Conservation (phyloP, 1,140 invertebrate genomes). For the Augochlora pura region DNA sequence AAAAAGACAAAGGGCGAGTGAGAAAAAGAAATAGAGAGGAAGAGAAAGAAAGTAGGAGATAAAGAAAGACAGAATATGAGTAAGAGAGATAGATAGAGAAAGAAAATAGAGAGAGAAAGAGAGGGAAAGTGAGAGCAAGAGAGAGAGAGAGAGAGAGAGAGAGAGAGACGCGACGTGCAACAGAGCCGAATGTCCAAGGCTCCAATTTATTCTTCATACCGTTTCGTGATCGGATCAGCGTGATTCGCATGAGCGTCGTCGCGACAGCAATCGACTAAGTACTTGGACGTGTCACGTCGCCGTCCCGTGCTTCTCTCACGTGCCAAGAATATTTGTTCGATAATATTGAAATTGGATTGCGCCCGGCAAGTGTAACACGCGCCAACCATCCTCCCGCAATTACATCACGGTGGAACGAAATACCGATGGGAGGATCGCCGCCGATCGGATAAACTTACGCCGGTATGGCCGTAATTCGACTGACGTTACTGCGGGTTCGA, state of each 20-base stretch:
- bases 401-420: constrained; percentile 6
- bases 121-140: too few species aligned
- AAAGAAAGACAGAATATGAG: too few species aligned
- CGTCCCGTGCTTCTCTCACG: background rate
- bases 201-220: background rate
- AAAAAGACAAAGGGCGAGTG: too few species aligned
- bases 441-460: background rate
- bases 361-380: background rate
- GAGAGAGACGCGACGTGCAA: background rate
- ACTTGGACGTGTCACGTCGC: constrained; percentile 2
- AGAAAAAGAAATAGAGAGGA: too few species aligned
- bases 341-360: constrained; percentile 16
- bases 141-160: too few species aligned
- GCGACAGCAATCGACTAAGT: constrained; percentile 8
- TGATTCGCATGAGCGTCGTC: constrained; percentile 8
- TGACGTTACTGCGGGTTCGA: background rate
- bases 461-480: background rate
- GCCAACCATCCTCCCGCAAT: background rate
- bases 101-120: too few species aligned
- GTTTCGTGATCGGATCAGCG: background rate
- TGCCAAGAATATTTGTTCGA: constrained; percentile 16
- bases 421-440: background rate
- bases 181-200: background rate
- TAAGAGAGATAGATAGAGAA: too few species aligned
- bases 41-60: too few species aligned